A percentile compares a stretch with the other conserved stretches of the same genome.
phyloP scores from a whole-genome alignment of 37 sponge, comb jelly and placozoan genomes.

The Chondrilla cf. caribensis region DNA sequence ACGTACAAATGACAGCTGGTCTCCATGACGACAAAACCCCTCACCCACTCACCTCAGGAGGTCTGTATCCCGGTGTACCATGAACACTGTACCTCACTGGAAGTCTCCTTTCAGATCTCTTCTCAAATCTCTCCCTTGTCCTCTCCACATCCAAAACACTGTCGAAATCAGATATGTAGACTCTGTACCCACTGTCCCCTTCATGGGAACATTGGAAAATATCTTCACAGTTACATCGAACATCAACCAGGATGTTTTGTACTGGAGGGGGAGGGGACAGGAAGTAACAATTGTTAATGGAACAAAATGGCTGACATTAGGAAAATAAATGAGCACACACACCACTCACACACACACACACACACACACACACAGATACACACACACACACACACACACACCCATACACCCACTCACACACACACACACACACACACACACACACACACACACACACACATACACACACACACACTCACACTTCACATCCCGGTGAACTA shows the following conservation, averaged over 20 bases:
- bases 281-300: background rate
- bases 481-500: slow-evolving; percentile 48
- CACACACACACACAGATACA: too few relatives aligned
- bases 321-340: too few relatives aligned
- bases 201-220: slow-evolving; percentile 4
- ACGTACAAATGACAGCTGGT: too few relatives aligned
- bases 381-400: too few relatives aligned
- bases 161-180: slow-evolving; percentile 40
- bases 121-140: background rate
- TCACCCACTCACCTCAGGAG: slow-evolving; percentile 11
- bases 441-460: background rate
- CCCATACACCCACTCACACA: too few relatives aligned
- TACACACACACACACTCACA: slow-evolving; percentile 12
- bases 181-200: background rate
- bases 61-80: slow-evolving; percentile 23
- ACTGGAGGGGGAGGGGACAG: background rate
- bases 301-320: too few relatives aligned
- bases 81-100: slow-evolving; percentile 1
- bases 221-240: background rate
- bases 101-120: background rate
- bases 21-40: background rate
- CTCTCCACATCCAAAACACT: slow-evolving; percentile 22
- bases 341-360: too few relatives aligned
- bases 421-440: background rate
- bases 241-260: background rate